Percentiles rank a stretch among this genome's conserved stretches.
Conservation (phyloP, 2,888 invertebrate species). For the Ectropis crepuscularia region DNA sequence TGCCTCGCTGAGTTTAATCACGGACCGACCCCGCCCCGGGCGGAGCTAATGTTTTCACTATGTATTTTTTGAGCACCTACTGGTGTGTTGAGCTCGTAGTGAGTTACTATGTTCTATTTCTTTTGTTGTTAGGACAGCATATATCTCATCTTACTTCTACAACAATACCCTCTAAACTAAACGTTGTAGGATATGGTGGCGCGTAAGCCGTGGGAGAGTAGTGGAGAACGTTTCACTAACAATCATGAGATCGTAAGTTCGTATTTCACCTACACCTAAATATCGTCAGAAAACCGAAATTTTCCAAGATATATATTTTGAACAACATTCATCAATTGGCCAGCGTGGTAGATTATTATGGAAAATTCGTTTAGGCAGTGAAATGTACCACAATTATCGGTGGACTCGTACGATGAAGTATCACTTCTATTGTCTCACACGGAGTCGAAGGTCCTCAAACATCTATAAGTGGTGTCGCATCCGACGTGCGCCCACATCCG, state of each 20-base stretch:
- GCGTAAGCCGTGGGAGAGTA: too few species aligned
- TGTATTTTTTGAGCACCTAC: conserved; percentile 79
- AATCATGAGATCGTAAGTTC: too few species aligned
- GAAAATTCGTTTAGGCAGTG: too few species aligned
- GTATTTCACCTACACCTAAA: too few species aligned
- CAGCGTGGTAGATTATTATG: too few species aligned
- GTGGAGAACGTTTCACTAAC: too few species aligned
- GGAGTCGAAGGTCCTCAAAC: conserved; percentile 66
- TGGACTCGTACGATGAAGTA: neutral
- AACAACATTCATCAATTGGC: too few species aligned
- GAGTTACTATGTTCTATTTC: conserved; percentile 48
- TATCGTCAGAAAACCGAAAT: too few species aligned
- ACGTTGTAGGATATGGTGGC: too few species aligned
- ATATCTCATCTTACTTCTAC: conserved; percentile 4
- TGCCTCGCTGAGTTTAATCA: conserved; percentile 83
- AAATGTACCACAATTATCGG: too few species aligned
- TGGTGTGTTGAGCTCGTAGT: conserved; percentile 52
- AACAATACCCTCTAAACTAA: neutral
- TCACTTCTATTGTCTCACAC: conserved; percentile 46
- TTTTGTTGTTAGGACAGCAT: neutral
- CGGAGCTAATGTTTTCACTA: conserved; percentile 78
- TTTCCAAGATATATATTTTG: too few species aligned
- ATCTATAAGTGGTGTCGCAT: conserved; percentile 65
- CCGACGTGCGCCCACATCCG: conserved; percentile 68
- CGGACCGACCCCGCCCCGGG: conserved; percentile 71